Evolutionary conservation across 2,797 vertebrate species (phyloP), one percentile per base, ranked within the genome.

Genomic region (Antrozous pallidus): DNA sequence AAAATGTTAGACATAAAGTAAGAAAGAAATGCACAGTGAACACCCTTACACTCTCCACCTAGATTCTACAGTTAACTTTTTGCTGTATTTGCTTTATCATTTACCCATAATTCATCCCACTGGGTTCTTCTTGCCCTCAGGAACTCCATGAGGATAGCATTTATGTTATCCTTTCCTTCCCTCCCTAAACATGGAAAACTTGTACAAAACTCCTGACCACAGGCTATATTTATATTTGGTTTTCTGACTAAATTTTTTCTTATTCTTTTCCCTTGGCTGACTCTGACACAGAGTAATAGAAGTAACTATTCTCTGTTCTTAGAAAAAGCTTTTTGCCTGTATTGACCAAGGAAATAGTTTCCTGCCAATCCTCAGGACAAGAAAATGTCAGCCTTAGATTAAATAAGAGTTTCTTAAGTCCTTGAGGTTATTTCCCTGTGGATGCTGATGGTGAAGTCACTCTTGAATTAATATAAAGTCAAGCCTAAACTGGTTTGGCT

Each of bases 51-150:
- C 18, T 36, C 4, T 81, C 33, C 42, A 85, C 61, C 58, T 85
- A 67, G 14, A 93, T 75, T 94, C 38, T 75, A 14, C 54, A 78
- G 2, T 92, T 71, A 94, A 40, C 22, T 71, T 94, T 87, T 91
- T 95, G 58, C 69, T 92, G 1, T 80, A 70, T 93, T 90, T 94
- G 65, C 70, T 91, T 84, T 95, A 42, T 95, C 36, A 33, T 85
- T 77, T 89, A 40, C 63, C 17, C 11, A 6, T 81, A 67, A 61
- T 67, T 93, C 61, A 81, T 84, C 20, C n/a, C 36, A 36, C 14
- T 78, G 42, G 49, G 16, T 85, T 71, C 14, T 92, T 95, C 38
- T 92, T 91, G 77, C 49, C 38, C 63, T 56, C 92, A 67, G 54
- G 78, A 61, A 92, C 67, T 94, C 40, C 71, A 33, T 78, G 69